Evolutionary conservation across 2,888 invertebrate species (phyloP), one percentile per base, ranked within the genome.

Genomic region (Stictocephala bisonia): DNA sequence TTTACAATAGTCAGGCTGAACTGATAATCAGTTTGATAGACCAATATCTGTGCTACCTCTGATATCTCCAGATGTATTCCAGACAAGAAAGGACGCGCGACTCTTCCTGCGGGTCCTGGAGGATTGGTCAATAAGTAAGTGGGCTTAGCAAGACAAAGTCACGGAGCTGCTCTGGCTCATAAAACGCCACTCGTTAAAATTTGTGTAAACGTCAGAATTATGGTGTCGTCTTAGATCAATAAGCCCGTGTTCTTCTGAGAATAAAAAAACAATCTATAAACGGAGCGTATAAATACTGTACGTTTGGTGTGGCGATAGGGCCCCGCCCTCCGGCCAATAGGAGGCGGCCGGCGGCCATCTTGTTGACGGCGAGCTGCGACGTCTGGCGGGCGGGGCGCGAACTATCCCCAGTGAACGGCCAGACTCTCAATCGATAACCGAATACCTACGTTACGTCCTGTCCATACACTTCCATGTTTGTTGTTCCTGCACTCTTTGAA

Each of bases 231-330:
- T 64, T 64, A 64, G 64, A 64, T 64, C 64, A 64, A 64, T 64
- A 64, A 64, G 64, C 27, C 44, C 64, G 64, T 64, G 64, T 64
- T 64, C 64, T 64, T 44, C 15, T 6, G 24, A 27, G 20, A 27
- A 29, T 15, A n/a, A 58, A 56, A 71, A 71, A 71, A 71, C 58
- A 71, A 71, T 58, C 70, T 71, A 71, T 70, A 70, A 70, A 53
- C 70, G 41, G 56, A 29, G 31, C 44, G 24, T 56, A 71, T 71
- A 71, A 71, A 71, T 70, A 70, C 70, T 48, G 44, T 27, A 58
- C 31, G 24, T 29, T 35, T 51, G n/a, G 13, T 26, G 58, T 41
- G 26, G 22, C n/a, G 18, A 24, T 2, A 44, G 18, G 20, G 9
- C 26, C 70, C 44, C 70, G 58, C 58, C 40, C 29, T 31, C 18